Percentiles rank a stretch among this genome's conserved stretches.
These are phyloP conservation scores for Onychomys leucogaster DNA, from an alignment of 2,797 vertebrate species.

Conservation along the genomic window DNA sequence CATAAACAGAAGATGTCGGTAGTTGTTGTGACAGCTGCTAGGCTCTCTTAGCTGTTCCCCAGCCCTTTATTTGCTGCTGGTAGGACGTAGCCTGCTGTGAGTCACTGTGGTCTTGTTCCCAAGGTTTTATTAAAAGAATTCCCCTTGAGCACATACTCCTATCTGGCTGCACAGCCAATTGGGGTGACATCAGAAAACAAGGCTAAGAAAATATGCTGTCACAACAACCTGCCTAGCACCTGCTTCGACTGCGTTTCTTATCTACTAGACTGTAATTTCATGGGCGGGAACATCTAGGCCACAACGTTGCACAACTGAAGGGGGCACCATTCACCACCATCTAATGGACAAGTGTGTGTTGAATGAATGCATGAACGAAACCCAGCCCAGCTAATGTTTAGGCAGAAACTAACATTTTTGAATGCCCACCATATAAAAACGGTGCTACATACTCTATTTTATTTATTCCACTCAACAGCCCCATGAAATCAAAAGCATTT, in stretches of 20 bases:
- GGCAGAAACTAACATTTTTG: constrained; percentile 3
- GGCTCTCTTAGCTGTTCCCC: constrained; percentile 40
- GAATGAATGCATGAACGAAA: constrained; percentile 36
- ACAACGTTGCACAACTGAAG: not conserved
- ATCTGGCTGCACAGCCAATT: not conserved
- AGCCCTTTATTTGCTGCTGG: constrained; percentile 50
- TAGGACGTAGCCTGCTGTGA: constrained; percentile 59
- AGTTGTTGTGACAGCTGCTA: constrained; percentile 77
- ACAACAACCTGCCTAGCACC: not conserved
- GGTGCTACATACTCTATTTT: constrained; percentile 18
- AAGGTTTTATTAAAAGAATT: constrained; percentile 58
- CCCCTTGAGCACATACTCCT: constrained; percentile 17
- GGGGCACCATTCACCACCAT: not conserved
- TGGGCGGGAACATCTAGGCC: not conserved
- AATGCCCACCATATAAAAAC: not conserved
- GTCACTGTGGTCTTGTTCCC: constrained; percentile 52
- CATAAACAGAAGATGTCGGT: constrained; percentile 64
- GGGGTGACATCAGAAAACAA: constrained; percentile 54
- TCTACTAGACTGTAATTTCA: not conserved
- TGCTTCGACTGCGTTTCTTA: constrained; percentile 41
- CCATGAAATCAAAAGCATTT: constrained; percentile 30
- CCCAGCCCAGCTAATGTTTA: not conserved
- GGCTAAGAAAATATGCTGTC: constrained; percentile 65
- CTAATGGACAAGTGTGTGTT: not conserved
- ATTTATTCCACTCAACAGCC: not conserved